Evolutionary conservation across 2,797 vertebrate species (phyloP), one percentile per base, ranked within the genome.

Genomic region (Acomys russatus): DNA sequence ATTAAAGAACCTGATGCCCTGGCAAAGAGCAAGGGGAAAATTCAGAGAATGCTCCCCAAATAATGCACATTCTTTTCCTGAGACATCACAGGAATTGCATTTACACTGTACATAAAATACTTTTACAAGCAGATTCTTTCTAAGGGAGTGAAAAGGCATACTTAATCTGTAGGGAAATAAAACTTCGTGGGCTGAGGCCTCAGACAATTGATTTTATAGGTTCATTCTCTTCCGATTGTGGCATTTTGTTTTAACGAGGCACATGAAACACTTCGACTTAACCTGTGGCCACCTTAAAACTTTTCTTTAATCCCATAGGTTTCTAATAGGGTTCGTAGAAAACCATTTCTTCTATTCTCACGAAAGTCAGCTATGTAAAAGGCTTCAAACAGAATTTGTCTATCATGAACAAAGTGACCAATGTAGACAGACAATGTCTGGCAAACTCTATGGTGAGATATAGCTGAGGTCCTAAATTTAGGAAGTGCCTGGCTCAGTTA

Each of bases 81-180:
- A 78, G 70, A 92, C 10, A 73, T 83, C 76, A 88, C 54, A 86
- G 5, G 51, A 95, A 89, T 71, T 18, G n/a, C 90, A 92, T 74
- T 97, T 88, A 97, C 96, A 96, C 51, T 96, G 61, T 90, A 91
- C 66, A 80, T 97, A 96, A 97, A 98, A 96, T 61, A 95, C 44
- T 92, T 97, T 97, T 97, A 96, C 63, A 97, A 96, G 92, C 84
- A 92, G 30, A 56, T 92, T 77, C 73, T 92, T 97, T 82, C 86
- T 23, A 88, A 74, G 87, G 76, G 96, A 97, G 97, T 94, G 49
- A 94, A 96, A 96, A 96, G 68, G 25, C 59, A 71, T 44, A 18
- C 14, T 97, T 97, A 97, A 96, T 94, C 79, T 90, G 54, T 82
- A 92, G 64, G 56, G 80, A 97, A 94, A 97, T 96, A 96, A 98